phyloP scores from a whole-genome alignment of 2,797 vertebrate species.

The Oreonectes daqikongensis region DNA sequence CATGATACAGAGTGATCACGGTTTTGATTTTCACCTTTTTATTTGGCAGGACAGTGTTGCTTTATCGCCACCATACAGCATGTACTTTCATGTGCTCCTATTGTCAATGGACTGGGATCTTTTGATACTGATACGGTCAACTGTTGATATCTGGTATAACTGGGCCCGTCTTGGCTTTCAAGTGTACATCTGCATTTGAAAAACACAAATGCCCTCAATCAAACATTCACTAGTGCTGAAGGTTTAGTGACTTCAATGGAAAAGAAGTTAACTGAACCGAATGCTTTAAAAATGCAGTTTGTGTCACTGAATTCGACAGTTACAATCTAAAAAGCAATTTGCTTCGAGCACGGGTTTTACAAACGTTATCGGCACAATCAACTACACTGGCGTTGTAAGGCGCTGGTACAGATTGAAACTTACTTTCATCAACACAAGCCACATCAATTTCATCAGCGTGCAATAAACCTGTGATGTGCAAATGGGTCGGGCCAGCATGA shows the following conservation, averaged over 20 bases:
- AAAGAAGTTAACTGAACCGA: background rate
- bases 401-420: slow-evolving; percentile 22
- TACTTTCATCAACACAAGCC: slow-evolving; percentile 29
- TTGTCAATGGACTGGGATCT: slow-evolving; percentile 19
- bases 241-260: background rate
- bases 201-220: slow-evolving; percentile 24
- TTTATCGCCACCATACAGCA: slow-evolving; percentile 27
- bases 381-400: slow-evolving; percentile 16
- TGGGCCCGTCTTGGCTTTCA: slow-evolving; percentile 32
- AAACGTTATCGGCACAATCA: slow-evolving; percentile 33
- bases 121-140: slow-evolving; percentile 38
- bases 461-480: slow-evolving; percentile 27
- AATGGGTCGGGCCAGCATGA: slow-evolving; percentile 21
- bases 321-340: slow-evolving; percentile 37
- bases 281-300: slow-evolving; percentile 26
- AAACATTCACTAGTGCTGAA: slow-evolving; percentile 47
- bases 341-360: slow-evolving; percentile 10
- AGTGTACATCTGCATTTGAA: slow-evolving; percentile 34
- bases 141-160: slow-evolving; percentile 55
- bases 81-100: slow-evolving; percentile 49
- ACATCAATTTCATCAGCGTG: slow-evolving; percentile 27
- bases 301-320: background rate
- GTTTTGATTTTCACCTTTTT: too few species aligned
- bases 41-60: slow-evolving; percentile 25
- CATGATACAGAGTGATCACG: too few species aligned